phyloP scores from a whole-genome alignment of 1,140 invertebrate species.

The Anastrepha ludens region DNA sequence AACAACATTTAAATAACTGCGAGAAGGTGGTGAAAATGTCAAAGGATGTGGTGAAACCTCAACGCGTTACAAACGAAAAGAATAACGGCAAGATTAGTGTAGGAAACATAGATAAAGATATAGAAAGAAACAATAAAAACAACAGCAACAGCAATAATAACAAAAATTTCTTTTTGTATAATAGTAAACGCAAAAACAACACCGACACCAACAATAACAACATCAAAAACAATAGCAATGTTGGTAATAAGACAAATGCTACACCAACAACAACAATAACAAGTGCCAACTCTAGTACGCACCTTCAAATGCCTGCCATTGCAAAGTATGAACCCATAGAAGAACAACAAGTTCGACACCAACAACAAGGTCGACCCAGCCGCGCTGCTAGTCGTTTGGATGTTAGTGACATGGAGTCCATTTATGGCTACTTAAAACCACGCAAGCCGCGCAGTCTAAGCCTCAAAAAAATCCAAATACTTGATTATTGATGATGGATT shows the following conservation, averaged over 20 bases:
- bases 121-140: constrained; percentile 39
- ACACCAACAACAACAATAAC: constrained; percentile 55
- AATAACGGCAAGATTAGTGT: neutral
- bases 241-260: constrained; percentile 22
- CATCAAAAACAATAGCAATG: neutral
- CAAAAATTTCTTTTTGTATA: neutral
- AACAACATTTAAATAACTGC: constrained; percentile 53
- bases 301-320: neutral
- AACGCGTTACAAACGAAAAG: neutral
- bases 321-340: neutral
- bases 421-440: constrained; percentile 73
- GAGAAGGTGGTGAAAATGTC: neutral
- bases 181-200: constrained; percentile 43
- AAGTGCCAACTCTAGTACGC: neutral
- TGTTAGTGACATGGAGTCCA: constrained; percentile 73
- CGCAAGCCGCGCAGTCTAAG: constrained; percentile 72
- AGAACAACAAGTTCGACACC: constrained; percentile 55
- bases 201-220: constrained; percentile 56
- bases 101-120: too few relatives aligned
- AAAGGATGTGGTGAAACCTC: neutral
- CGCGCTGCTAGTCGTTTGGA: constrained; percentile 70
- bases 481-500: constrained; percentile 64
- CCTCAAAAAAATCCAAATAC: constrained; percentile 73
- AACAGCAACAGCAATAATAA: constrained; percentile 56
- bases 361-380: constrained; percentile 62